Evolutionary conservation across 2,113 vertebrate species (phyloP).

Genomic region (Pampusana beccarii): DNA sequence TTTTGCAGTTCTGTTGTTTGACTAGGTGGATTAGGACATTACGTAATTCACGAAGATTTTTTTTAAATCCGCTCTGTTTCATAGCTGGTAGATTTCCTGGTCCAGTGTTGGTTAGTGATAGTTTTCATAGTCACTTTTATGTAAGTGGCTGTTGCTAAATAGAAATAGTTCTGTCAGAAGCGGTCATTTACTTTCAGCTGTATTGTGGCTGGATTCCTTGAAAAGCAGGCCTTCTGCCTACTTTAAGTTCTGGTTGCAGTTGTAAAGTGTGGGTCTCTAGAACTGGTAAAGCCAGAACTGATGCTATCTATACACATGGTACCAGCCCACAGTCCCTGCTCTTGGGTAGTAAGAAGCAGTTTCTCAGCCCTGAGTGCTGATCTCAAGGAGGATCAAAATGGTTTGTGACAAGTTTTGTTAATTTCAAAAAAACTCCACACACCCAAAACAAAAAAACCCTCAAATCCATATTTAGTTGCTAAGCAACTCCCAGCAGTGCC

Average conservation of each 20-base stretch:
- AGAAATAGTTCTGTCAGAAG: neutral
- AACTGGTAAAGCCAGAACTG: neutral
- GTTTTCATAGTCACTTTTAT: constrained; percentile 9
- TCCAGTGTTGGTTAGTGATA: neutral
- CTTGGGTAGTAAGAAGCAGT: neutral
- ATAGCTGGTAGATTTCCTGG: neutral
- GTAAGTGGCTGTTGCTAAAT: constrained; percentile 1
- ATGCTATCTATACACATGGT: neutral
- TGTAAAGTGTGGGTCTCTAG: neutral
- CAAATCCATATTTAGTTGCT: constrained; percentile 23
- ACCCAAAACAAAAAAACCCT: neutral
- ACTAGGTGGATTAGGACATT: neutral
- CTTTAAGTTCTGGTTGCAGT: neutral
- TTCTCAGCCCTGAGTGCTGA: neutral
- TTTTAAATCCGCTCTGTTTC: neutral
- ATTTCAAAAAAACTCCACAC: neutral
- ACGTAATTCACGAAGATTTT: neutral
- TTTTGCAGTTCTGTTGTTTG: constrained; percentile 8
- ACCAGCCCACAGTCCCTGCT: neutral
- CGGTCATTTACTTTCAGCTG: neutral
- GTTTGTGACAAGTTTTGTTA: constrained; percentile 10
- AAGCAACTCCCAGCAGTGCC: constrained; percentile 5
- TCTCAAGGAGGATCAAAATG: neutral
- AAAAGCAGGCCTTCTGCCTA: neutral
- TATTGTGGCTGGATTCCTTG: neutral